Evolutionary conservation across 2,888 invertebrate species (phyloP).

Genomic region (Tenthredo distinguenda): DNA sequence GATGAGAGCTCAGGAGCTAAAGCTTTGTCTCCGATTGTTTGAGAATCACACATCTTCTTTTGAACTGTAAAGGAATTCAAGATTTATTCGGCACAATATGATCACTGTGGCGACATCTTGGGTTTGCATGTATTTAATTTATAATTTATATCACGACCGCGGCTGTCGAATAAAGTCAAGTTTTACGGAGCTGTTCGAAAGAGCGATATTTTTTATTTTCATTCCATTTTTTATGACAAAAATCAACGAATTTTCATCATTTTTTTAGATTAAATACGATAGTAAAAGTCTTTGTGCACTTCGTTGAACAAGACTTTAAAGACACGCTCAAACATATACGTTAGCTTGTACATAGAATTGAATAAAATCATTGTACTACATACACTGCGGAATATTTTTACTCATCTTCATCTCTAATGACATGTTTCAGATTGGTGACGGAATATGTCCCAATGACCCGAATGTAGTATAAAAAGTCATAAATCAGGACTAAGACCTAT

Average conservation of each 20-base stretch:
- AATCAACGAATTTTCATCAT: background rate
- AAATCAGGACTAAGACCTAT: background rate
- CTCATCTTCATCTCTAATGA: constrained; percentile 8
- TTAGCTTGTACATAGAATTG: constrained; percentile 40
- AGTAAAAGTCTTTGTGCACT: background rate
- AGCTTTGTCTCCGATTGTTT: background rate
- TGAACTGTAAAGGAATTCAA: background rate
- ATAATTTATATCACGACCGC: background rate
- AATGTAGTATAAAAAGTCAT: background rate
- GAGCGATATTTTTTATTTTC: background rate
- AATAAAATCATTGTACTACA: constrained; percentile 39
- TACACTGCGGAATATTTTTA: background rate
- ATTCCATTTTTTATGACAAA: background rate
- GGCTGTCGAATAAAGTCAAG: constrained; percentile 12
- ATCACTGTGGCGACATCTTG: background rate
- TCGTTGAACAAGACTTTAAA: background rate
- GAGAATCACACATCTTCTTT: background rate
- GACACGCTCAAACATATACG: constrained; percentile 43
- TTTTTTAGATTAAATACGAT: background rate
- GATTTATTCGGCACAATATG: background rate
- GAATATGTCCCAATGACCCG: background rate
- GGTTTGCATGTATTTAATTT: background rate
- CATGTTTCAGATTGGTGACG: background rate
- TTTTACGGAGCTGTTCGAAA: background rate
- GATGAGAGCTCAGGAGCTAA: background rate